Evolutionary conservation across 2,888 invertebrate genomes (phyloP), one percentile per base, ranked within the genome.

Genomic region (Andricus curvator): DNA sequence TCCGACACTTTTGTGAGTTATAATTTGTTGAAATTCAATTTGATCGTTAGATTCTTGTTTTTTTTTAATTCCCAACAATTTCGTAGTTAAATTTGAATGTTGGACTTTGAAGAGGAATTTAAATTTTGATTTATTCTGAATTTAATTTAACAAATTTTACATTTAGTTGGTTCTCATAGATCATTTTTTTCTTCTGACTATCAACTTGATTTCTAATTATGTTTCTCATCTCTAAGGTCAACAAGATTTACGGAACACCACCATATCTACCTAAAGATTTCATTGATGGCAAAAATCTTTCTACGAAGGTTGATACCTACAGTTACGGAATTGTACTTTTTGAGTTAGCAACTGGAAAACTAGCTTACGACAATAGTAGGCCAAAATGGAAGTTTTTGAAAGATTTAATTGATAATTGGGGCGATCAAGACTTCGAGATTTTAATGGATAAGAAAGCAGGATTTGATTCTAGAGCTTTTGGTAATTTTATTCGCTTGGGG

Each of bases 281-380:
- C 92, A 93, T 98, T 0, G 98, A 0, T 13, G 13, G 41, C 1
- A 41, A 13, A 41, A 9, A 41, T 41, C 13, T 41, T 41, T 41
- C 13, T 41, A 96, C 97, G 0, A 98, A 98, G 88, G 96, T 99
- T 3, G 99, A 99, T 91, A 97, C 98, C 0, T 99, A 96, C 93
- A 98, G 98, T 91, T 99, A 96, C 93, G 99, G 99, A 5, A 96
- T 99, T 78, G 97, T 98, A 0, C 90, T 98, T 76, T 94, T 97
- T 80, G 98, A 98, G n/a, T 92, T 97, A 81, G 96, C 97, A 3
- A 97, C 97, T 0, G 96, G 96, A 0, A 93, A 96, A 78, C 93
- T 95, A 17, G 95, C 96, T 0, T 94, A 95, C 82, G 96, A 96
- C 85, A 94, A 94, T 15, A 89, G 92, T 1, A 91, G 95, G 8